Conservation (phyloP, 2,888 invertebrate genomes). For the Drosophila bunnanda region DNA sequence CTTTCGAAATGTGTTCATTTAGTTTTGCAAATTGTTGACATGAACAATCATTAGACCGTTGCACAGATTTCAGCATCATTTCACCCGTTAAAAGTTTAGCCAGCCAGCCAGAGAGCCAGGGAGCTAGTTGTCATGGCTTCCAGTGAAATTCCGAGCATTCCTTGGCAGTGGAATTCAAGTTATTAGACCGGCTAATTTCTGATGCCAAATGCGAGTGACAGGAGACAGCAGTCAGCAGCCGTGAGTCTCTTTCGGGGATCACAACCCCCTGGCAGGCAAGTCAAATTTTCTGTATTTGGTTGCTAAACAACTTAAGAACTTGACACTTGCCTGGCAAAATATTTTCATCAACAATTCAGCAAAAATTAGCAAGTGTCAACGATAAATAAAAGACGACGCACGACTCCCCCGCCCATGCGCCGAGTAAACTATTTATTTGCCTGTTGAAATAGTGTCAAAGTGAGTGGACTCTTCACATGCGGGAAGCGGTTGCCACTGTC, state of each 20-base stretch:
- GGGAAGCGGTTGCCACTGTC: conserved; percentile 34
- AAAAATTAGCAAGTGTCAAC: conserved; percentile 79
- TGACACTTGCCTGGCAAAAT: conserved; percentile 62
- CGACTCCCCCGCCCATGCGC: conserved; percentile 1
- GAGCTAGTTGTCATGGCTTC: conserved; percentile 3
- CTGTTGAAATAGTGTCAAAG: conserved; percentile 72
- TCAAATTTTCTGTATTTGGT: conserved; percentile 59
- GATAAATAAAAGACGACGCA: conserved; percentile 65
- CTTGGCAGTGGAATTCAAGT: conserved; percentile 13
- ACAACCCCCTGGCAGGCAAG: conserved; percentile 14
- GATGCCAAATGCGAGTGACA: conserved; percentile 27
- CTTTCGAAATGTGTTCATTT: conserved; percentile 78
- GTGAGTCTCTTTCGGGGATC: conserved; percentile 6
- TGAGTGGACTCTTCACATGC: conserved; percentile 70
- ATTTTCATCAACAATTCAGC: conserved; percentile 64
- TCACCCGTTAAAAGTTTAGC: conserved; percentile 30
- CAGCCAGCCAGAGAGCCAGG: conserved; percentile 1
- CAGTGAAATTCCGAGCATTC: conserved; percentile 8
- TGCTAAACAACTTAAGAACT: conserved; percentile 75
- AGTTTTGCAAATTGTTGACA: conserved; percentile 81
- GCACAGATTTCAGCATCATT: conserved; percentile 75
- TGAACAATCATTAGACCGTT: conserved; percentile 74
- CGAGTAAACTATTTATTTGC: conserved; percentile 65
- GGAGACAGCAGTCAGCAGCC: not conserved
- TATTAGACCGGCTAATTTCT: conserved; percentile 32